Percentiles rank a stretch among this genome's conserved stretches.
Evolutionary conservation across 2,113 vertebrate species (phyloP).

Genomic region (Sceloporus tristichus): DNA sequence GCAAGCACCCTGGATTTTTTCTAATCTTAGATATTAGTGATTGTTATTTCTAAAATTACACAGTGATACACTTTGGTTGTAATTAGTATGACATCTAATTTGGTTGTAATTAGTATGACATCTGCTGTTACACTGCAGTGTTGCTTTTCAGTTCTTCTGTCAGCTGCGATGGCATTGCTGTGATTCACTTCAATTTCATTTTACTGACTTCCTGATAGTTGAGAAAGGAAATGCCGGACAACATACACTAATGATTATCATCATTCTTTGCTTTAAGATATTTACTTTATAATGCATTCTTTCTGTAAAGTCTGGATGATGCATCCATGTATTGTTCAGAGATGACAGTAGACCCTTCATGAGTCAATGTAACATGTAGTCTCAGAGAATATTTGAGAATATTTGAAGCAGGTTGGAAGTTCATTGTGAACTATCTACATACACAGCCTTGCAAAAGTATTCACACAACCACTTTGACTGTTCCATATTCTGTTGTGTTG

Average conservation of each 20-base stretch:
- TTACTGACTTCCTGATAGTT: not conserved
- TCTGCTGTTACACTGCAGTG: not conserved
- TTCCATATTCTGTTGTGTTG: too few species aligned
- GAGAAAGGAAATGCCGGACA: not conserved
- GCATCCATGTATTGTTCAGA: not conserved
- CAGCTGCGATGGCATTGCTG: not conserved
- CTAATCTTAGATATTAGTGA: not conserved
- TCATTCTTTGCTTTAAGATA: not conserved
- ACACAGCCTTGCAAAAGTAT: too few species aligned
- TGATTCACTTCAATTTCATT: not conserved
- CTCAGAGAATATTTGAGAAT: not conserved
- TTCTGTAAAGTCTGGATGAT: not conserved
- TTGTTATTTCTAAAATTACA: constrained; percentile 7
- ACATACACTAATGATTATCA: not conserved
- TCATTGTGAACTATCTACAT: not conserved
- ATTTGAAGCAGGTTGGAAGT: not conserved
- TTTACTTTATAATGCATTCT: not conserved
- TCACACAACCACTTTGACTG: too few species aligned
- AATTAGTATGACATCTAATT: constrained; percentile 6
- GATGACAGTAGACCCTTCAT: not conserved
- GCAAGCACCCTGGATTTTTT: too few species aligned
- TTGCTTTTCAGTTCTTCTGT: not conserved
- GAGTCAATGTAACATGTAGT: not conserved
- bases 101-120: constrained; percentile 9
- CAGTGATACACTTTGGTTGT: not conserved